phyloP scores from a whole-genome alignment of 2,888 invertebrate genomes.

The Melitaea athalia region DNA sequence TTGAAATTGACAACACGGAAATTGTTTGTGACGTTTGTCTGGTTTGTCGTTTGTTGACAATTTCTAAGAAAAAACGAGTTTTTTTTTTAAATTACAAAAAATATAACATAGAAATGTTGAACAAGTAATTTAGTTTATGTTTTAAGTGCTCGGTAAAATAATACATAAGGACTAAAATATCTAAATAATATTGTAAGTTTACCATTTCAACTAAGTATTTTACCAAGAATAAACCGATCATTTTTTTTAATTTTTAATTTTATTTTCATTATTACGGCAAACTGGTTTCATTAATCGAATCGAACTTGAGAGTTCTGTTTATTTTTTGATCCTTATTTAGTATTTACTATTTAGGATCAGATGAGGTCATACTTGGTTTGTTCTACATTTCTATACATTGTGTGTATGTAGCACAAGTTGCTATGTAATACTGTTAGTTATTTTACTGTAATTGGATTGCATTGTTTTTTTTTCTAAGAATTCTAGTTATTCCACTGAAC shows the following conservation, averaged over 20 bases:
- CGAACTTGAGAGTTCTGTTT: neutral
- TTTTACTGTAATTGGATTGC: slow-evolving; percentile 12
- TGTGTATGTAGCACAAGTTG: slow-evolving; percentile 11
- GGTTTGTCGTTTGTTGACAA: slow-evolving; percentile 20
- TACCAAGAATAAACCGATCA: neutral
- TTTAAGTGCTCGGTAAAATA: neutral
- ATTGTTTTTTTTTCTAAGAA: slow-evolving; percentile 15
- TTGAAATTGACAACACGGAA: slow-evolving; percentile 15
- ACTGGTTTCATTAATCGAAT: slow-evolving; percentile 8
- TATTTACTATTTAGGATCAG: slow-evolving; percentile 2
- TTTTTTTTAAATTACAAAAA: neutral
- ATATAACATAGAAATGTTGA: neutral
- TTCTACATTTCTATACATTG: slow-evolving; percentile 22
- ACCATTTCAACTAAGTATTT: neutral
- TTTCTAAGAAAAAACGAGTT: slow-evolving; percentile 13
- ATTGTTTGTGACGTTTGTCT: neutral
- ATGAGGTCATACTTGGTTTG: slow-evolving; percentile 18
- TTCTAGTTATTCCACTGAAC: neutral
- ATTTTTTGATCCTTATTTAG: slow-evolving; percentile 1
- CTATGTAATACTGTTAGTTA: slow-evolving; percentile 9
- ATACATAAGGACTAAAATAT: slow-evolving; percentile 1
- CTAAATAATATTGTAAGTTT: slow-evolving; percentile 3
- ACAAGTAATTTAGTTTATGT: neutral
- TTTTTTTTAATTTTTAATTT: neutral
- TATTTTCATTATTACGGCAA: neutral